Percentiles rank a stretch among this genome's conserved stretches.
phyloP scores from a whole-genome alignment of 2,113 vertebrate genomes.

The Panurus biarmicus region DNA sequence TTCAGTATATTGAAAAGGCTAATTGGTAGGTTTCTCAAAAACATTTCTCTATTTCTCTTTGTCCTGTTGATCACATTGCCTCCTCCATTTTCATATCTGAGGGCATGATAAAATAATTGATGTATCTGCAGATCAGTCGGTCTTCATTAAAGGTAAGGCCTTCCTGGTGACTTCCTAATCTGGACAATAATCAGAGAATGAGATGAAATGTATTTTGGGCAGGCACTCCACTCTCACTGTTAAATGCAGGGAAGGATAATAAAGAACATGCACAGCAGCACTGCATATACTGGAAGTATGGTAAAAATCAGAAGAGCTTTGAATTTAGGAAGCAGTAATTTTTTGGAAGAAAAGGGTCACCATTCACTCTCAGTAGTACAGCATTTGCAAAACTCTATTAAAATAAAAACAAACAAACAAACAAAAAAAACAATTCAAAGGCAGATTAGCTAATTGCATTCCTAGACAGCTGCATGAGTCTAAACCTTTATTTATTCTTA shows the following conservation, averaged over 20 bases:
- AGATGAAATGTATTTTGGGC: background rate
- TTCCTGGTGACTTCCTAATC: background rate
- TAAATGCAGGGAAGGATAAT: background rate
- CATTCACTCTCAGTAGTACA: background rate
- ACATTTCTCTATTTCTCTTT: background rate
- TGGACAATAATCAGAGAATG: background rate
- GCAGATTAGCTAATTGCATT: background rate
- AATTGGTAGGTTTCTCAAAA: background rate
- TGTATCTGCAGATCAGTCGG: background rate
- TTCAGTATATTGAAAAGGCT: background rate
- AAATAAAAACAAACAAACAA: background rate
- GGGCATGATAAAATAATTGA: background rate
- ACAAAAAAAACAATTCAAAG: too few species aligned
- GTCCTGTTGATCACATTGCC: background rate
- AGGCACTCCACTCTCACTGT: background rate
- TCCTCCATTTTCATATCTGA: background rate
- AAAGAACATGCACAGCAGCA: background rate
- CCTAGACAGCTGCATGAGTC: background rate
- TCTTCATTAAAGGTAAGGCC: background rate
- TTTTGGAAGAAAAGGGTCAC: background rate
- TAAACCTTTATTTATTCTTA: background rate
- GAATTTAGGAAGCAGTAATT: background rate
- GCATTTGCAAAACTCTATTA: background rate
- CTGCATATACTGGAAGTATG: background rate
- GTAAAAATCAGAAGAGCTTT: background rate